Base-by-base conservation (phyloP, 1,140 invertebrate species). In the Pogonognathellus flavescens region DNA sequence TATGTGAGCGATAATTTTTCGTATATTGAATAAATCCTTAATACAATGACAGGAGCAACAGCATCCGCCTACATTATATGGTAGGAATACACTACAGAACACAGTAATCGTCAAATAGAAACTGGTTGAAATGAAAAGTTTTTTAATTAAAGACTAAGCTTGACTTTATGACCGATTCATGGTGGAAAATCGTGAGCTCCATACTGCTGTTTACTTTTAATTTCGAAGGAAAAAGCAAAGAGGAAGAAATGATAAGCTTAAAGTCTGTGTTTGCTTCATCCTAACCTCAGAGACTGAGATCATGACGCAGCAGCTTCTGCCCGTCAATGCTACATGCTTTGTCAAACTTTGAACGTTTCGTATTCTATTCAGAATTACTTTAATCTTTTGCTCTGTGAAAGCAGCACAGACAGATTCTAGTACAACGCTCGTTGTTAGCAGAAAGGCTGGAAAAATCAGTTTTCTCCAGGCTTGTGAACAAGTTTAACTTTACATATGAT, bases 121-220 rank as follows among this genome's bases (percentile, higher is more conserved):
- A 76, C 16, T 49, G 70, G 41, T 16, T 76, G 31, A 25, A 76
- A 76, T 76, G 41, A 31, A 76, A 76, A 76, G 70, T 76, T 76
- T 76, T 76, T 76, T 76, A 76, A 76, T 76, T 76, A 76, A 76
- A 49, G 70, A 31, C n/a, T 50, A 76, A 76, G 70, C 41, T 66
- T 66, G 62, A 31, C 62, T 66, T 66, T 66, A 41, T 41, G 31
- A 41, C 31, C 31, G 31, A 41, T 41, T 41, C 31, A 41, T 41
- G 11, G 20, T 14, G 11, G 20, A 25, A 11, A 31, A 66, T 11
- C 20, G 14, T 66, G 25, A 41, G 31, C 31, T 57, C 53, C n/a
- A 14, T 14, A 57, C 11, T 57, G n/a, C 11, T 76, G 70, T 76
- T 76, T 41, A 50, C 70, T 50, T 76, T 76, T 76, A 76, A 76